Conservation (phyloP, 2,797 vertebrate genomes). For the Tragopan temminckii region DNA sequence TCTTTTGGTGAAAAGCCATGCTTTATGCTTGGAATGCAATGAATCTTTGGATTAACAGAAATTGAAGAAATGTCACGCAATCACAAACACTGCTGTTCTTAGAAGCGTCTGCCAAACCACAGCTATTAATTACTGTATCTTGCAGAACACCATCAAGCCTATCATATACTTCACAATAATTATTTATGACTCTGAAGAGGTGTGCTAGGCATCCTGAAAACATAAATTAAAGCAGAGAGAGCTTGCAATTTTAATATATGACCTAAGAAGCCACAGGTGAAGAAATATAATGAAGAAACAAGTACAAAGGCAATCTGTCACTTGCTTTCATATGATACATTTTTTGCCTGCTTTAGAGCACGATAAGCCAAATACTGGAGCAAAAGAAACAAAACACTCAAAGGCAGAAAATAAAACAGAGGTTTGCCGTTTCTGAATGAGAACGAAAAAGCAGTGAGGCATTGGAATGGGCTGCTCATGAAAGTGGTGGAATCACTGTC, state of each 20-base stretch:
- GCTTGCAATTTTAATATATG: neutral
- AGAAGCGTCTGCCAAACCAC: neutral
- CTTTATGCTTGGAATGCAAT: slow-evolving; percentile 39
- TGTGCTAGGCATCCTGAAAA: neutral
- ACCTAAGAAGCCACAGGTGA: neutral
- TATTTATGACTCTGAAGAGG: slow-evolving; percentile 17
- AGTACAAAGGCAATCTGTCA: neutral
- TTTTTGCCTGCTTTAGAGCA: neutral
- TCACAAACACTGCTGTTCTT: neutral
- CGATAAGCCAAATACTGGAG: neutral
- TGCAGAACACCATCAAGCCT: neutral
- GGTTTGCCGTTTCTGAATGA: neutral
- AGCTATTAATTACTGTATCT: neutral
- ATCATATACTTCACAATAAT: neutral
- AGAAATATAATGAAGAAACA: neutral
- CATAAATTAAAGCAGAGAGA: neutral
- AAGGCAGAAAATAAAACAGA: neutral
- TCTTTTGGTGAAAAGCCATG: neutral
- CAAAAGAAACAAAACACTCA: neutral
- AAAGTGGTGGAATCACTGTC: no score
- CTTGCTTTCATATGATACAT: neutral
- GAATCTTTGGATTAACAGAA: slow-evolving; percentile 42
- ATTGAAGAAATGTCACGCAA: neutral
- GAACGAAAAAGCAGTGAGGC: neutral
- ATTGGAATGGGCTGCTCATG: no score